These are phyloP conservation scores for Nesoenas mayeri DNA, from an alignment of 2,113 vertebrate genomes.

Conservation along the genomic window DNA sequence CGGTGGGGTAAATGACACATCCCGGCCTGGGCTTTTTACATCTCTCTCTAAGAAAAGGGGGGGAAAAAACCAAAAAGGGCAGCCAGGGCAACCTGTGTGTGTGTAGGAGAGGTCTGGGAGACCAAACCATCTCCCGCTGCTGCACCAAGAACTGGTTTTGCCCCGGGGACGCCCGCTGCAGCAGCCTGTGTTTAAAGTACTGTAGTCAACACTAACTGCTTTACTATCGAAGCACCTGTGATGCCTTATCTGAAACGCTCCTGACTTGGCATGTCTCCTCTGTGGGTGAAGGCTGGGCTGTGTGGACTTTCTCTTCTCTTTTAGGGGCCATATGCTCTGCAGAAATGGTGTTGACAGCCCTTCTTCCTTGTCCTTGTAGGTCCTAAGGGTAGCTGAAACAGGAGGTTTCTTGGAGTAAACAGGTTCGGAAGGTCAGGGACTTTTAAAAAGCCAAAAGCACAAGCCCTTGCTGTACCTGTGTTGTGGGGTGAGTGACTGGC, in stretches of 20 bases:
- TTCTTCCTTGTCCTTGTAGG: not conserved
- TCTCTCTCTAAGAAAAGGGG: not conserved
- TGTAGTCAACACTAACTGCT: slow-evolving; percentile 61
- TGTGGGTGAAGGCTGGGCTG: not conserved
- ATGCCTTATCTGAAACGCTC: slow-evolving; percentile 76
- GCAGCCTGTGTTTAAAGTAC: slow-evolving; percentile 20
- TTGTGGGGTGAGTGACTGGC: not conserved
- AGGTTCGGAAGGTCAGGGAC: not conserved
- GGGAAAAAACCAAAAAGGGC: not conserved
- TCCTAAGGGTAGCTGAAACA: not conserved
- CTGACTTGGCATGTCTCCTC: not conserved
- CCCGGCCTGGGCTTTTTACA: not conserved
- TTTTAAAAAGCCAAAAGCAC: slow-evolving; percentile 29
- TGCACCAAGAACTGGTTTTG: not conserved
- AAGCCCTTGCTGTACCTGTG: not conserved
- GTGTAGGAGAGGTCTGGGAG: not conserved
- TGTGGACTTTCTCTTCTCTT: not conserved
- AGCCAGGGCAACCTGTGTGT: not conserved
- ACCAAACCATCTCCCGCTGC: not conserved
- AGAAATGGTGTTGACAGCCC: not conserved
- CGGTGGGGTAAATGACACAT: not conserved
- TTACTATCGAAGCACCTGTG: slow-evolving; percentile 75
- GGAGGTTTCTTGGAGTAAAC: slow-evolving; percentile 10
- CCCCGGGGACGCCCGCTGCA: not conserved
- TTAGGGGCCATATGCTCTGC: not conserved